phyloP scores from a whole-genome alignment of 2,797 vertebrate genomes.

The Megalops cyprinoides region DNA sequence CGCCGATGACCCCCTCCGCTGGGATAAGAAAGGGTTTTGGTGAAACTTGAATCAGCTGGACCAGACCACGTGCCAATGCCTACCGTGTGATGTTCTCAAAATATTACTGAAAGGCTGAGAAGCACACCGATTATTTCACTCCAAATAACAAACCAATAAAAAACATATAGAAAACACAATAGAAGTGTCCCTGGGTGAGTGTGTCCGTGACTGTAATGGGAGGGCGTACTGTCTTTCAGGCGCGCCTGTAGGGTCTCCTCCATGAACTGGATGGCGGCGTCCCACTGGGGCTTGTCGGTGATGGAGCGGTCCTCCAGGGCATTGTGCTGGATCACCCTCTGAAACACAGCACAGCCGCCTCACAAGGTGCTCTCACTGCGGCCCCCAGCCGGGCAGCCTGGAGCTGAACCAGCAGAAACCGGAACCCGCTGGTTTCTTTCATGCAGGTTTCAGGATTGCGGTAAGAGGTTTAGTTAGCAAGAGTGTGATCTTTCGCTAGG shows the following conservation, averaged over 20 bases:
- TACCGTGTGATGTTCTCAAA: too few relatives aligned
- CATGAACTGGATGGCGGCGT: conserved; percentile 97
- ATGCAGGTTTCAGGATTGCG: too few relatives aligned
- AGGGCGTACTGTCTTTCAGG: conserved; percentile 90
- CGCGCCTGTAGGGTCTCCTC: conserved; percentile 94
- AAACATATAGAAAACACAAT: too few relatives aligned
- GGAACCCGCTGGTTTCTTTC: too few relatives aligned
- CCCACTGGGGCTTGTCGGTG: conserved; percentile 98
- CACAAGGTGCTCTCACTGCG: neutral
- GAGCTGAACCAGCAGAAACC: too few relatives aligned
- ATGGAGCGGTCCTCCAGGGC: conserved; percentile 96
- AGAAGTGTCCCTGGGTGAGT: neutral
- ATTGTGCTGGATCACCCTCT: conserved; percentile 98
- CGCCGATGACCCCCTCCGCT: conserved; percentile 92
- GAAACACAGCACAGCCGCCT: conserved; percentile 31
- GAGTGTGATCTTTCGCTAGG: too few relatives aligned
- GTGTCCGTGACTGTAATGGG: neutral
- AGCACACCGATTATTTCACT: too few relatives aligned
- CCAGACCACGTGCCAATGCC: too few relatives aligned
- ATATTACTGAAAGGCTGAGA: too few relatives aligned
- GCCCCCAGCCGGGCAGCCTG: neutral
- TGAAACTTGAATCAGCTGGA: neutral
- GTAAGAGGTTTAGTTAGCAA: too few relatives aligned
- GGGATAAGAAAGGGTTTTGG: conserved; percentile 24
- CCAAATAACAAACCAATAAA: too few relatives aligned